A percentile compares a stretch with the other conserved stretches of the same genome.
phyloP scores from a whole-genome alignment of 2,113 vertebrate genomes.

The Cepphus grylle region DNA sequence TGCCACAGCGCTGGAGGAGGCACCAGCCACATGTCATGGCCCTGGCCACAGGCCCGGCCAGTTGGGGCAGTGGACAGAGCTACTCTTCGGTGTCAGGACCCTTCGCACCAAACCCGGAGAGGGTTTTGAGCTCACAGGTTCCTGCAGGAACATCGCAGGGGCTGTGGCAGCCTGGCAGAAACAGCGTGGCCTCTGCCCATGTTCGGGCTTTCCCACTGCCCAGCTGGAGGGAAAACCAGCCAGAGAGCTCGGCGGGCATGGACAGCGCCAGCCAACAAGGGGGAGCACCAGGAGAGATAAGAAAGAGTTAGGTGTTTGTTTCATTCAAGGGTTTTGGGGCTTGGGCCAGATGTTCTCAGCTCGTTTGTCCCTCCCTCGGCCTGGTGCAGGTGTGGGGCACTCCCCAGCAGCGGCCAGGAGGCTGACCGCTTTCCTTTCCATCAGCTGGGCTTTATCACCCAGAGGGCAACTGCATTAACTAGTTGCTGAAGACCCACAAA shows the following conservation, averaged over 20 bases:
- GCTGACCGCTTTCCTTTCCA: background rate
- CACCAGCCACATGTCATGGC: accelerated
- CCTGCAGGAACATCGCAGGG: accelerated
- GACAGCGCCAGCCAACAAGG: background rate
- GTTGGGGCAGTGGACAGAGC: background rate
- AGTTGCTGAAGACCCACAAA: background rate
- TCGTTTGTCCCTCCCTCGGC: background rate
- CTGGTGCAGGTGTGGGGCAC: accelerated
- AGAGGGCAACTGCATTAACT: background rate
- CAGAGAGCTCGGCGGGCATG: accelerated
- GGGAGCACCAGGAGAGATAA: background rate
- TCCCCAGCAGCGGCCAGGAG: background rate
- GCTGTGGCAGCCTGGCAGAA: background rate
- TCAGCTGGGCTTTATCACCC: background rate
- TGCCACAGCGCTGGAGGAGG: accelerated
- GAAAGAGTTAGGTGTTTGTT: background rate
- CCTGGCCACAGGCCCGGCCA: background rate
- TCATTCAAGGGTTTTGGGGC: background rate
- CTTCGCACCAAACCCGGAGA: background rate
- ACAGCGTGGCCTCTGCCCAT: background rate
- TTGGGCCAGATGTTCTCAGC: background rate
- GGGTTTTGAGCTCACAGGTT: background rate
- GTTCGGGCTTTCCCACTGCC: background rate
- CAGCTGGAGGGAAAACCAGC: background rate
- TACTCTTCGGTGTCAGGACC: background rate